Percentiles rank a stretch among this genome's conserved stretches.
Evolutionary conservation across 92 coral and sea anemone species (phyloP).

Genomic region (Zoanthus solanderi): DNA sequence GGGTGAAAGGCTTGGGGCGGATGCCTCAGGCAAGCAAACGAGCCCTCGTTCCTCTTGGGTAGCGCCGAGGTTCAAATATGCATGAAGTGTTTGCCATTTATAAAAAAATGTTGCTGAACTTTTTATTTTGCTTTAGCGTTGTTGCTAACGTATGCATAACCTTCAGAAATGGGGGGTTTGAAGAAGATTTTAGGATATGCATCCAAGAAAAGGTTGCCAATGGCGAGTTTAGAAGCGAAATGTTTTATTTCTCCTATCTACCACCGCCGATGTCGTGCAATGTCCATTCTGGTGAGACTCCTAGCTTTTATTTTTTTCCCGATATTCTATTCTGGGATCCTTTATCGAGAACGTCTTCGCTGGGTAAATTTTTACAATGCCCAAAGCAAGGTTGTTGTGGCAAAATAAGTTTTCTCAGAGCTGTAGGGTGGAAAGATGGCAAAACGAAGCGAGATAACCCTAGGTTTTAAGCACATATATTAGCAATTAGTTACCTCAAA

Average conservation of each 20-base stretch:
- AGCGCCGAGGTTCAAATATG: no score
- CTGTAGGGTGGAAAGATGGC: conserved; percentile 68
- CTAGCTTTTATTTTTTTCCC: conserved; percentile 34
- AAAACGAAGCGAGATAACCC: conserved; percentile 43
- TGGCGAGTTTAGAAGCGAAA: not conserved
- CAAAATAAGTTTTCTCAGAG: conserved; percentile 45
- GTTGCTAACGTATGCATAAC: no score
- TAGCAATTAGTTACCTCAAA: not conserved
- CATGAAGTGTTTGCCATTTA: no score
- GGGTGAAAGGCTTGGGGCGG: no score
- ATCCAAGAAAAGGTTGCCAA: not conserved
- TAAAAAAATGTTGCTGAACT: no score
- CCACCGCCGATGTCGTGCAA: not conserved
- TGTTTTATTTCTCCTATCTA: not conserved
- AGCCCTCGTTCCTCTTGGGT: no score
- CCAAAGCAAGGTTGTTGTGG: conserved; percentile 43
- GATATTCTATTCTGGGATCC: conserved; percentile 54
- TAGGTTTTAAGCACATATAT: not conserved
- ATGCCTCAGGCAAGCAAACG: no score
- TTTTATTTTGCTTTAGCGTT: not conserved
- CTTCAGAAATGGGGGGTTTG: not conserved
- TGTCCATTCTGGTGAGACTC: not conserved
- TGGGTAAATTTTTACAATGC: conserved; percentile 27
- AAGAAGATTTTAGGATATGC: not conserved
- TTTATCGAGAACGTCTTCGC: conserved; percentile 15